These are phyloP conservation scores for Nasua narica DNA, from an alignment of 2,797 vertebrate genomes.

Conservation along the genomic window DNA sequence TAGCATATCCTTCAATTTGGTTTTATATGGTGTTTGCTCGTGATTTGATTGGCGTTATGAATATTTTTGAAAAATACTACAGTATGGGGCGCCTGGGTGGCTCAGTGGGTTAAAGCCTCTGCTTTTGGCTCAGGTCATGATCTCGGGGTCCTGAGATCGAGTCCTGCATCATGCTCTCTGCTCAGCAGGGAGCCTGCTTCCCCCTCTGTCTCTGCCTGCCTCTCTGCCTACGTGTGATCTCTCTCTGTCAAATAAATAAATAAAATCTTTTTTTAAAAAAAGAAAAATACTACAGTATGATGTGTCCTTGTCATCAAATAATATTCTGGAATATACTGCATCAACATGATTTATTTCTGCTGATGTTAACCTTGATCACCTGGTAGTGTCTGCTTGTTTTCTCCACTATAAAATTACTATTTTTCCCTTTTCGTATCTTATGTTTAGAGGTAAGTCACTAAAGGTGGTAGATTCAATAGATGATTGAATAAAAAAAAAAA, in stretches of 20 bases:
- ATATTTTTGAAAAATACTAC: neutral
- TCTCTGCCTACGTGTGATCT: too few species aligned
- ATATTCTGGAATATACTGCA: rapidly evolving
- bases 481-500: neutral
- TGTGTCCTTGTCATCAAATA: neutral
- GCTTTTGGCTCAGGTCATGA: too few species aligned
- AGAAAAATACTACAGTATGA: neutral
- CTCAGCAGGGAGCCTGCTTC: too few species aligned
- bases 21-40: neutral
- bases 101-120: too few species aligned
- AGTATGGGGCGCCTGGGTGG: too few species aligned
- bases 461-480: neutral
- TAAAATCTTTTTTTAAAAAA: too few species aligned
- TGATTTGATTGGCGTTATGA: neutral
- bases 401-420: too few species aligned
- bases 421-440: neutral
- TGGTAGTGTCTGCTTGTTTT: neutral
- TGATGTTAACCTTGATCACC: neutral
- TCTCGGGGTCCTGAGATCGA: too few species aligned
- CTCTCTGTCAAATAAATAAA: too few species aligned
- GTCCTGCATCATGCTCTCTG: too few species aligned
- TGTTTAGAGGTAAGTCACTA: neutral
- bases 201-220: too few species aligned
- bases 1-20: neutral
- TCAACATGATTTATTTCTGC: neutral